Evolutionary conservation across 2,113 vertebrate species (phyloP), one percentile per base, ranked within the genome.

Genomic region (Nerophis lumbriciformis): DNA sequence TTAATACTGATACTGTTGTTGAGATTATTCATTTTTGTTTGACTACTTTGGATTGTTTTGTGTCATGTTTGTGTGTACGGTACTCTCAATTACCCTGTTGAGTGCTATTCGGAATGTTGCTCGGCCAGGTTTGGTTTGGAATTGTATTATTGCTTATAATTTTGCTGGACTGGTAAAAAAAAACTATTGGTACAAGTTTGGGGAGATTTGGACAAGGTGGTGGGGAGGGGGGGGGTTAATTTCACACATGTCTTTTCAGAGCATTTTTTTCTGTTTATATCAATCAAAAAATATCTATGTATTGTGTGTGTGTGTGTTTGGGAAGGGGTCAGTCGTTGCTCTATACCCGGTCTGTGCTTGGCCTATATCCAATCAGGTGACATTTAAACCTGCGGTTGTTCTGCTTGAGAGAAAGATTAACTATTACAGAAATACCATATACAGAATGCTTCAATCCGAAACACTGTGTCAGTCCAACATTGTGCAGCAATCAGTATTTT

Each of bases 351-450:
- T 58, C 59, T 71, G 70, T 76, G 76, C 4, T 19, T 63, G 56
- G 59, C 56, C 63, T 77, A 80, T 81, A 69, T 78, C 80, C 69
- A 71, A 72, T 85, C 83, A 84, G 76, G 71, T 84, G 83, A 87
- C 71, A 81, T 80, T 84, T 56, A 84, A 59, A 78, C 47, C 45
- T 11, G 42, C 19, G 56, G 56, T 69, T 59, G 53, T 69, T 78
- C 67, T 55, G 66, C 54, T 61, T 78, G 67, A 81, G 42, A 59
- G 65, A 35, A 75, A 71, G 72, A 60, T 50, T 61, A 19, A 58
- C 19, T 51, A 54, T 15, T 8, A 35, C 36, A 8, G n/a, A 55
- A 54, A 55, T 16, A 39, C 5, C 15, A 15, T 8, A 37, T 4
- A 54, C 5, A 5, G 9, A 28, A 36, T 55, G 4, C 14, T 39